Evolutionary conservation across 2,888 invertebrate genomes (phyloP).

Genomic region (Drosophila vallismaia): DNA sequence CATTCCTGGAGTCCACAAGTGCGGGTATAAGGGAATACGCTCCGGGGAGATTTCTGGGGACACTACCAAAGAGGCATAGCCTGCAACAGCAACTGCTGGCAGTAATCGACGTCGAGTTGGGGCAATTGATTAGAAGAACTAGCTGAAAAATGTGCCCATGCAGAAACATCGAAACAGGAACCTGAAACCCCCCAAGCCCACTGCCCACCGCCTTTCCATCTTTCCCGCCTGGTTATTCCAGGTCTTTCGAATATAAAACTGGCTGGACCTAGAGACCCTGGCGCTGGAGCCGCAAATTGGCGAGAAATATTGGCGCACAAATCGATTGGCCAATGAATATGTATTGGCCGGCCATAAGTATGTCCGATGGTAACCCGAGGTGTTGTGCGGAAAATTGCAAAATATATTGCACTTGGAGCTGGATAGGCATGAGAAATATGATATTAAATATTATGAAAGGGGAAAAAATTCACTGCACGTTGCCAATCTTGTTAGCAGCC

Average conservation of each 20-base stretch:
- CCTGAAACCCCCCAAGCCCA: not conserved
- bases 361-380: conserved; percentile 62
- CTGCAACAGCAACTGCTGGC: conserved; percentile 52
- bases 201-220: not conserved
- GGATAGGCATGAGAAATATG: conserved; percentile 50
- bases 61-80: conserved; percentile 9
- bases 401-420: conserved; percentile 51
- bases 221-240: not conserved
- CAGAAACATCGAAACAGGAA: conserved; percentile 25
- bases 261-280: conserved; percentile 42
- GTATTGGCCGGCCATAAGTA: conserved; percentile 48
- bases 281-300: conserved; percentile 50
- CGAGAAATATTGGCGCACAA: conserved; percentile 69
- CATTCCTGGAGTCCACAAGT: conserved; percentile 20
- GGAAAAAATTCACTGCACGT: conserved; percentile 54
- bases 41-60: not conserved
- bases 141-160: conserved; percentile 47
- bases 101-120: conserved; percentile 57
- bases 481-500: conserved; percentile 61
- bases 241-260: conserved; percentile 13
- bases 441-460: conserved; percentile 54
- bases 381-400: conserved; percentile 73
- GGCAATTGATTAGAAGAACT: conserved; percentile 66
- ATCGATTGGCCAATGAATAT: conserved; percentile 79
- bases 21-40: not conserved